phyloP scores from a whole-genome alignment of 1,140 invertebrate species.

The Aphelenchoides avenae region DNA sequence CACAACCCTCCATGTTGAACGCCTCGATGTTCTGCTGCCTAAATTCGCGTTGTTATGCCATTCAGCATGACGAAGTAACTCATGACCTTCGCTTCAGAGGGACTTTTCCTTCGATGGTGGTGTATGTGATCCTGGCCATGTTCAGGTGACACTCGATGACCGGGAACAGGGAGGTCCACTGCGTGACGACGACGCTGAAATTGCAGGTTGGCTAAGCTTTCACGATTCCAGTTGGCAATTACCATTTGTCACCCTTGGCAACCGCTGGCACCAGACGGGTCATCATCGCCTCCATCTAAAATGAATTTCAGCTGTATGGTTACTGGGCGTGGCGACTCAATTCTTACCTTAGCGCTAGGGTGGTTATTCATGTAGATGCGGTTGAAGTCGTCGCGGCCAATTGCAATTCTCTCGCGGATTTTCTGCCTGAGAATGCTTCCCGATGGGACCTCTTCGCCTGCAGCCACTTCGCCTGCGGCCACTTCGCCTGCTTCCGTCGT shows the following conservation, averaged over 20 bases:
- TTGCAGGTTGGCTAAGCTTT: too few relatives aligned
- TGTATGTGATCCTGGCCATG: slow-evolving; percentile 21
- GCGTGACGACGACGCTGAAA: slow-evolving; percentile 39
- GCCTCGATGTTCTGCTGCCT: slow-evolving; percentile 32
- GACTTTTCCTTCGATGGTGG: slow-evolving; percentile 33
- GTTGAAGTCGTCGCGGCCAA: too few relatives aligned
- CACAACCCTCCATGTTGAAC: slow-evolving; percentile 27
- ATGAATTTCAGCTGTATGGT: background rate
- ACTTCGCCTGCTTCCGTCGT: too few relatives aligned
- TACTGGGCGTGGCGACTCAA: background rate
- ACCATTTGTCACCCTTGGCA: slow-evolving; percentile 32
- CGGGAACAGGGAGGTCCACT: slow-evolving; percentile 38
- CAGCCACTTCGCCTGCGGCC: slow-evolving; percentile 34
- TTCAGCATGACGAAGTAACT: too few relatives aligned
- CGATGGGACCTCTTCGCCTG: slow-evolving; percentile 28
- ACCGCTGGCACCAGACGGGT: slow-evolving; percentile 14
- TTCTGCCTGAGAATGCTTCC: slow-evolving; percentile 19
- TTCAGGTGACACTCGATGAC: slow-evolving; percentile 37
- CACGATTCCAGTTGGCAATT: too few relatives aligned
- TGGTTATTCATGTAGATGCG: slow-evolving; percentile 28
- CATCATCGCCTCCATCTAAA: slow-evolving; percentile 23
- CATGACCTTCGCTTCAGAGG: slow-evolving; percentile 19
- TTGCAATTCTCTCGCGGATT: too few relatives aligned
- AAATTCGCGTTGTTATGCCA: too few relatives aligned
- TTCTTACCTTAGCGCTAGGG: slow-evolving; percentile 30